A percentile compares a stretch with the other conserved stretches of the same genome.
Evolutionary conservation across 2,888 invertebrate species (phyloP).

Genomic region (Orthosia cruda): DNA sequence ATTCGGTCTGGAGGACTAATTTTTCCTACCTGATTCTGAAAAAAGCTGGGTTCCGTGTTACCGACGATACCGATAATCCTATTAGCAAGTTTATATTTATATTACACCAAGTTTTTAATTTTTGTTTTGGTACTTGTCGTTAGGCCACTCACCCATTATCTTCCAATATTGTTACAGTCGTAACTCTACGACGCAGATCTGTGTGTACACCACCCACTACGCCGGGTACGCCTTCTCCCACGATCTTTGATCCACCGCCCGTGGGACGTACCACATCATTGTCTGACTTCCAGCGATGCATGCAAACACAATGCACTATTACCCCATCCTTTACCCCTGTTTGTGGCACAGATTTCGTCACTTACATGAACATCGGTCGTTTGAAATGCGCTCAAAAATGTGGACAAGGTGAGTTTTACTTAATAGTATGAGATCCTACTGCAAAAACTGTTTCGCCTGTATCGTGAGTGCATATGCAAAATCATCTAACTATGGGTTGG

Average conservation of each 20-base stretch:
- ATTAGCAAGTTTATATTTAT: not conserved
- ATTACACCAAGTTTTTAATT: not conserved
- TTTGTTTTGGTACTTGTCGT: not conserved
- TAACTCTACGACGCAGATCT: conserved; percentile 47
- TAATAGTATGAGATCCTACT: too few relatives aligned
- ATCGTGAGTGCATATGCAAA: too few relatives aligned
- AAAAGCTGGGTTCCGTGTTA: not conserved
- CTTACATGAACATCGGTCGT: conserved; percentile 83
- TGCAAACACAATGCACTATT: conserved; percentile 76
- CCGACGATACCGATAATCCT: too few relatives aligned
- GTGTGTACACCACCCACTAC: conserved; percentile 42
- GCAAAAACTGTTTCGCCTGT: too few relatives aligned
- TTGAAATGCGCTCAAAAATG: conserved; percentile 84
- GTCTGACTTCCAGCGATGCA: conserved; percentile 58
- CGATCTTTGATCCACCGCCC: not conserved
- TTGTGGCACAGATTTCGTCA: conserved; percentile 85
- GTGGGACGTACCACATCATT: conserved; percentile 25
- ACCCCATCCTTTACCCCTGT: conserved; percentile 86
- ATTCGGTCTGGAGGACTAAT: not conserved
- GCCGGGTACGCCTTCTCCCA: not conserved
- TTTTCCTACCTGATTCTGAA: not conserved
- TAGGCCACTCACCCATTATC: not conserved
- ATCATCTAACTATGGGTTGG: too few relatives aligned
- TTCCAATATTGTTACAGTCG: conserved; percentile 29
- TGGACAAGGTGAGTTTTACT: conserved; percentile 81